These are phyloP conservation scores for Hycleus phaleratus DNA, from an alignment of 1,140 invertebrate species.

Conservation along the genomic window DNA sequence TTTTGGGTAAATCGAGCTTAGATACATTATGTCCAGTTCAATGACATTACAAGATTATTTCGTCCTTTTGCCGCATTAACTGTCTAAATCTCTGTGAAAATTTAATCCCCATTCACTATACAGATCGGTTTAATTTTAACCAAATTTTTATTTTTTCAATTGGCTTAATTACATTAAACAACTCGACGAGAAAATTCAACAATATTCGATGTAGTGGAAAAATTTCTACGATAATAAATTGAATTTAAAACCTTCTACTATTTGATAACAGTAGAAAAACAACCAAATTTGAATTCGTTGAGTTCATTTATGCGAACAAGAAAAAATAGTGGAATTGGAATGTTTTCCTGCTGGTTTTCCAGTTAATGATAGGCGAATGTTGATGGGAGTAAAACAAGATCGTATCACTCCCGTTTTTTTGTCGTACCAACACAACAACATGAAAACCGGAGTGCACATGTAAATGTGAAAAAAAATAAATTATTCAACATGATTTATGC, in stretches of 20 bases:
- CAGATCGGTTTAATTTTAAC: no score
- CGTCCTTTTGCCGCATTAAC: constrained; percentile 10
- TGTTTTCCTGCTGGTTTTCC: no score
- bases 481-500: constrained; percentile 14
- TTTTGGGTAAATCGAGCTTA: not conserved
- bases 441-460: constrained; percentile 1
- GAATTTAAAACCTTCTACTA: no score
- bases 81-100: constrained; percentile 15
- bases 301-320: no score
- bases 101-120: constrained; percentile 14
- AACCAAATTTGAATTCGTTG: no score
- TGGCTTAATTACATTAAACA: constrained; percentile 6
- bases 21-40: constrained; percentile 20
- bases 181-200: no score
- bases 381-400: constrained; percentile 1
- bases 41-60: constrained; percentile 16
- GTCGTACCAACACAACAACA: constrained; percentile 1
- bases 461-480: constrained; percentile 4
- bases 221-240: no score
- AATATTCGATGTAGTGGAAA: no score
- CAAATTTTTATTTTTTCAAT: constrained; percentile 13
- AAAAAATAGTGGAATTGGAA: no score
- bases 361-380: no score
- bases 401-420: not conserved
- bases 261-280: no score